phyloP scores from a whole-genome alignment of 1,140 invertebrate species.

The Drosophila neocordata region DNA sequence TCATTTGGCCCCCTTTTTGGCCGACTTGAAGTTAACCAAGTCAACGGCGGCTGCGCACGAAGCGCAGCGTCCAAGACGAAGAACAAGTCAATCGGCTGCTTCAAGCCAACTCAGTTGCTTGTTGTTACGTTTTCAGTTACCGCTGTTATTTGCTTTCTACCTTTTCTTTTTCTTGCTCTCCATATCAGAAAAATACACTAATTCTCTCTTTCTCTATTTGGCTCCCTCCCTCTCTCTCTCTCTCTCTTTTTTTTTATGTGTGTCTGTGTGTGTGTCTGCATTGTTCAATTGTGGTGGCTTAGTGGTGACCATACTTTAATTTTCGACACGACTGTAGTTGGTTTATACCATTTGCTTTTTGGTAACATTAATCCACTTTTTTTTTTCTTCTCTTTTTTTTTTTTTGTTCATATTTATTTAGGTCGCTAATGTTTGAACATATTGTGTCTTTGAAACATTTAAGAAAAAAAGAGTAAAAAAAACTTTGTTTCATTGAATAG shows the following conservation, averaged over 20 bases:
- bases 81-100: conserved; percentile 1
- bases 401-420: conserved; percentile 52
- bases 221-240: neutral
- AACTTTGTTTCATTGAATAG: conserved; percentile 5
- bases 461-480: neutral
- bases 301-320: conserved; percentile 11
- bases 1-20: conserved; percentile 76
- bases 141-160: conserved; percentile 69
- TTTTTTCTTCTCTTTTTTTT: conserved; percentile 22
- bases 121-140: conserved; percentile 54
- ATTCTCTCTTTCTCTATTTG: neutral
- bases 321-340: conserved; percentile 46
- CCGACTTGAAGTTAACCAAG: conserved; percentile 53
- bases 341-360: conserved; percentile 53
- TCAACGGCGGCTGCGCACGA: conserved; percentile 42
- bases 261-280: conserved; percentile 22
- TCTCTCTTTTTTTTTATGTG: conserved; percentile 14
- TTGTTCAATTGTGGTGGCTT: neutral
- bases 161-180: conserved; percentile 62
- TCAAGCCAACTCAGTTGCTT: conserved; percentile 6
- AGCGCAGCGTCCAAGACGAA: conserved; percentile 12
- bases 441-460: conserved; percentile 16
- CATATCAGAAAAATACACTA: no score
- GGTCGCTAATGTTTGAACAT: conserved; percentile 65
- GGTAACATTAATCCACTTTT: conserved; percentile 70